Conservation (phyloP, 2,888 invertebrate genomes). For the Luperina nickerlii region DNA sequence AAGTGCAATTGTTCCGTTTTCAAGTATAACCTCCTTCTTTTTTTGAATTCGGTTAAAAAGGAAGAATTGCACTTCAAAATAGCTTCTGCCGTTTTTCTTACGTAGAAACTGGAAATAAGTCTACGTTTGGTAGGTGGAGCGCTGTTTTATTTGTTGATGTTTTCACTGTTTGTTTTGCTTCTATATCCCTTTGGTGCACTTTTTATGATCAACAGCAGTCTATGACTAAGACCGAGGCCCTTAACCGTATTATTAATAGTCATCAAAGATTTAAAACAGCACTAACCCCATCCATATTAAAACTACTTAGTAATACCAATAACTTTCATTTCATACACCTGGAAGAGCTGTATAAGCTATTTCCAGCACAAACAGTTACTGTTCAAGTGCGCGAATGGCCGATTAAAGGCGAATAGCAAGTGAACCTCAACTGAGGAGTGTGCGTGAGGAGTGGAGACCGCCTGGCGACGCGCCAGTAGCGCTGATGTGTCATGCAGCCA, state of each 20-base stretch:
- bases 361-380: slow-evolving; percentile 38
- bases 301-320: slow-evolving; percentile 23
- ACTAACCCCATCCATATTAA: not conserved
- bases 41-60: no score
- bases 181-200: not conserved
- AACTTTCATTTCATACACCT: slow-evolving; percentile 27
- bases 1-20: no score
- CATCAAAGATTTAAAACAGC: not conserved
- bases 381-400: slow-evolving; percentile 49
- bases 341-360: slow-evolving; percentile 36
- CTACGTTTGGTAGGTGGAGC: no score
- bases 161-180: no score
- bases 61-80: no score
- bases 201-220: not conserved
- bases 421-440: slow-evolving; percentile 47
- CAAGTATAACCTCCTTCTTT: no score
- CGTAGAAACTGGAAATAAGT: no score
- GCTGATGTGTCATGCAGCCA: slow-evolving; percentile 56
- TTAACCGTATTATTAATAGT: not conserved
- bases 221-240: not conserved
- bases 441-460: slow-evolving; percentile 59
- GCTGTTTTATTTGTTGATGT: no score
- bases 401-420: slow-evolving; percentile 51
- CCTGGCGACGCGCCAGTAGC: slow-evolving; percentile 64
- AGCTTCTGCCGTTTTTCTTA: no score